A percentile compares a stretch with the other conserved stretches of the same genome.
Conservation (phyloP, 2,113 vertebrate genomes). For the Chamaea fasciata region DNA sequence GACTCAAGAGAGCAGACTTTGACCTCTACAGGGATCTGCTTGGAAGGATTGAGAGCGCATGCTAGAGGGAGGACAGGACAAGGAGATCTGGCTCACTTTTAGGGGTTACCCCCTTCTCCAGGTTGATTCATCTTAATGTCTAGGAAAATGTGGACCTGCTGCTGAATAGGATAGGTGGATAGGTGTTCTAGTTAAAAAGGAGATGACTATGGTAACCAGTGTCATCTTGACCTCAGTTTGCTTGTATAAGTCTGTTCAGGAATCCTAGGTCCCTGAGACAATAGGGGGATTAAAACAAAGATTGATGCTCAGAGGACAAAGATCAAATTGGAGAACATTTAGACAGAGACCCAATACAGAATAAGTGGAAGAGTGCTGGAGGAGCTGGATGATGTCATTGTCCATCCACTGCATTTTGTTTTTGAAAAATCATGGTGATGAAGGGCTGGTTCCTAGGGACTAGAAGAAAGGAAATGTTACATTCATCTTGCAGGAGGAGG, state of each 20-base stretch:
- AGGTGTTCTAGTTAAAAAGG: background rate
- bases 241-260: background rate
- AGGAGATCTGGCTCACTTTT: background rate
- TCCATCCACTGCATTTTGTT: background rate
- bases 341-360: background rate
- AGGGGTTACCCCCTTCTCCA: background rate
- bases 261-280: background rate
- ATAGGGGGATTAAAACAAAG: background rate
- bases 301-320: background rate
- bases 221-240: background rate
- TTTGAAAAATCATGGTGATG: background rate
- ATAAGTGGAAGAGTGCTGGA: background rate
- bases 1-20: background rate
- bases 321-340: background rate
- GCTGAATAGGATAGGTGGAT: accelerated
- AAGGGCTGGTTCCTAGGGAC: background rate
- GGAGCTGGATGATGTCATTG: background rate
- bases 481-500: background rate
- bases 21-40: background rate
- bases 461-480: background rate
- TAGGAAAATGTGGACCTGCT: background rate
- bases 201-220: background rate
- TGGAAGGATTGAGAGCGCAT: background rate
- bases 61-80: background rate
- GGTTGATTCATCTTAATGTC: background rate